Base-by-base conservation (phyloP, 2,797 vertebrate genomes). In the Helicolenus hilgendorfi region DNA sequence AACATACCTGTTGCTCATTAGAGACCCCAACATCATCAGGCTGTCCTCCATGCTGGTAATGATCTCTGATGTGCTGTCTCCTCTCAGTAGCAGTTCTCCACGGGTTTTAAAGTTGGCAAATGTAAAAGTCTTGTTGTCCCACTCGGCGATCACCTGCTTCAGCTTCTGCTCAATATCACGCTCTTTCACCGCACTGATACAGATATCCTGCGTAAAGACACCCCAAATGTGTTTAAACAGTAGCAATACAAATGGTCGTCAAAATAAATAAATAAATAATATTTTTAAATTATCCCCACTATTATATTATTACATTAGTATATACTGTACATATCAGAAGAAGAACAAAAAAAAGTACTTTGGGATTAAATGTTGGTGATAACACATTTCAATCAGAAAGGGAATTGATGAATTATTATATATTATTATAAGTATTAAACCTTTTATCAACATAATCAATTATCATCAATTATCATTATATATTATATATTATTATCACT, bases 91-190 rank as follows among this genome's bases (percentile, higher is more conserved):
- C 69, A 99, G 98, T 26, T 99, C 98, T 8, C 99, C 99, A 0
- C 98, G 98, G 6, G 96, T 97, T 97, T 99, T 99, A 91, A 99
- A 99, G 90, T 96, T 98, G 59, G 98, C 84, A 5, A 99, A 99
- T 0, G 97, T 95, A 86, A 99, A 98, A 0, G 93, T 97, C 94
- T 98, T 99, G 95, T 95, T 98, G 97, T 98, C 98, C 99, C 99
- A 99, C 76, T 99, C 98, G 1, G 95, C 96, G 4, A 98, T 98
- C 90, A 99, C 98, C 93, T 99, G 98, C 92, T 98, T 99, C 92
- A 99, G 95, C 92, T 99, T 99, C 80, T 99, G 98, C 74, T 99
- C 99, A 73, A 99, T 99, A 84, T 99, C 99, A 65, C 98, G 96
- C 87, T 99, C 99, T 90, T 99, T 99, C 79, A 98, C 97, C 0